Base-by-base conservation (phyloP, 1,140 invertebrate species). In the Atta cephalotes region DNA sequence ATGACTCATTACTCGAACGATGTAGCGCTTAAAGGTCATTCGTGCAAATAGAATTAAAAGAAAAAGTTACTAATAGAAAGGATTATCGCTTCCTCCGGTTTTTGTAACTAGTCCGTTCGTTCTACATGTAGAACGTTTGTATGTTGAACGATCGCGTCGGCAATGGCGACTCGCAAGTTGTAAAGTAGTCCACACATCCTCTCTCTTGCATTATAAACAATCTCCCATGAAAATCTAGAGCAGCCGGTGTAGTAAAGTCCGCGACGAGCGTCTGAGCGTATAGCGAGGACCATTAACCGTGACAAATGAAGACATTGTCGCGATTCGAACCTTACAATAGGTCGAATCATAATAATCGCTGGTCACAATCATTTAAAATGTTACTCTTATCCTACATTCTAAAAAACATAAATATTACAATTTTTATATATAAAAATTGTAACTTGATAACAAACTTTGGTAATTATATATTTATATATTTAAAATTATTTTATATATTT, bases 151-250 rank as follows among this genome's bases (percentile, higher is more conserved):
- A 87, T 78, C 88, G 63, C 65, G 65, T 70, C 87, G 68, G 28
- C 58, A 84, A 49, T 28, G 72, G 25, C n/a, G 58, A 74, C 76
- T 77, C 76, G 68, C 31, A 71, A 62, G 71, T 91, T 71, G 76
- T 80, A 85, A 94, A 94, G 93, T 94, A 94, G 93, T 94, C 89
- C 93, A 94, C 91, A 91, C 91, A 93, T 94, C 92, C 93, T 94
- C 91, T 94, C 93, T 91, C 90, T 93, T 93, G 91, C 91, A 92
- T 94, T 90, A 94, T 94, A 94, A 94, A 94, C 94, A 94, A 94
- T 94, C 93, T 94, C 92, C 91, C 85, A 89, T 92, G 93, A 93
- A 94, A 94, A 94, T 94, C 92, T 94, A 93, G 94, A 94, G 92
- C 94, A 88, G 65, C 66, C 81, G 85, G 86, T 90, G 86, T 87